Evolutionary conservation across 2,888 invertebrate genomes (phyloP).

Genomic region (Alitta virens): DNA sequence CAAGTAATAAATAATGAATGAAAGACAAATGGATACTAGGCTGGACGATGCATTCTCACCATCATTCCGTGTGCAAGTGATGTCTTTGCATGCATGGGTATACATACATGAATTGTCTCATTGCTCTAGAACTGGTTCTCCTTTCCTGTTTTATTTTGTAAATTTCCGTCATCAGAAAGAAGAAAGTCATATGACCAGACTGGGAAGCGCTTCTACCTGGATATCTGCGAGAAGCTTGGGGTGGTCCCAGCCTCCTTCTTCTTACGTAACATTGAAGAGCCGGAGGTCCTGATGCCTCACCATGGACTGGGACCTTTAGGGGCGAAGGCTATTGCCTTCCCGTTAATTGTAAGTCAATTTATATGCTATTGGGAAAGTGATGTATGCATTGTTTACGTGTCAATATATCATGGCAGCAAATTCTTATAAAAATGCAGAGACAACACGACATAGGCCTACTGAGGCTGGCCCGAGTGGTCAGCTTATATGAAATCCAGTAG

Average conservation of each 20-base stretch:
- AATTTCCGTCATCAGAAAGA: background rate
- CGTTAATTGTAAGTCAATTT: constrained; percentile 36
- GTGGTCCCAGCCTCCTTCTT: constrained; percentile 44
- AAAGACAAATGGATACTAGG: too few species aligned
- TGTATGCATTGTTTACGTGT: background rate
- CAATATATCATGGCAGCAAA: background rate
- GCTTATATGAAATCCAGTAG: too few species aligned
- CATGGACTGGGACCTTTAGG: constrained; percentile 46
- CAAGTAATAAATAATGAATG: too few species aligned
- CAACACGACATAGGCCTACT: background rate
- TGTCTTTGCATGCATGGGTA: too few species aligned
- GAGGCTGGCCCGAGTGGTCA: too few species aligned
- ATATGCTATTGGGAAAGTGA: too few species aligned
- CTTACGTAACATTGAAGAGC: constrained; percentile 39
- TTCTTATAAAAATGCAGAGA: background rate
- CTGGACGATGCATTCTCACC: too few species aligned
- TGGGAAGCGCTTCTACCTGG: constrained; percentile 33
- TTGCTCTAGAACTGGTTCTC: too few species aligned
- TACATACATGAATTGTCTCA: too few species aligned
- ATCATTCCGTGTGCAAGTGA: too few species aligned
- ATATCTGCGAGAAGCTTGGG: constrained; percentile 34
- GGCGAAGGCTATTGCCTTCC: constrained; percentile 41
- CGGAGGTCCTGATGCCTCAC: constrained; percentile 36
- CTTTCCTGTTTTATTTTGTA: too few species aligned
- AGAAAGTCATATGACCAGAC: constrained; percentile 31